Conservation (phyloP, 2,888 invertebrate genomes). For the Drosophila imparisetae region DNA sequence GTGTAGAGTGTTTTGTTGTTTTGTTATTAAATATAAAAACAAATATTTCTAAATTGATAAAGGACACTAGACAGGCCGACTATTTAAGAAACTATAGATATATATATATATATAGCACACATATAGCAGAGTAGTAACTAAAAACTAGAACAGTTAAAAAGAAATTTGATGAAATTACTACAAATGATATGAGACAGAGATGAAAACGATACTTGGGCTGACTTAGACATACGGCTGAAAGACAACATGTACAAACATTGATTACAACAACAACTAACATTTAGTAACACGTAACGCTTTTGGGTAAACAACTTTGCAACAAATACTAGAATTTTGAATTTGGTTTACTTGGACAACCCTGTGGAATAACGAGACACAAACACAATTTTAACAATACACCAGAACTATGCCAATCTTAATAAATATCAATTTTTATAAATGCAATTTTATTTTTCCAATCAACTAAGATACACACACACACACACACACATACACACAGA, state of each 20-base stretch:
- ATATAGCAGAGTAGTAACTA: conserved; percentile 21
- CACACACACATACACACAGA: conserved; percentile 35
- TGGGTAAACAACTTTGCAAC: conserved; percentile 59
- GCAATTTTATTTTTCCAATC: conserved; percentile 24
- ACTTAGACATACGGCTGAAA: conserved; percentile 57
- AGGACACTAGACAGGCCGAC: conserved; percentile 23
- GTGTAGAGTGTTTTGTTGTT: conserved; percentile 22
- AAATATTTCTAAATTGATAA: conserved; percentile 6
- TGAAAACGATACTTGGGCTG: conserved; percentile 42
- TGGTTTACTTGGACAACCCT: conserved; percentile 43
- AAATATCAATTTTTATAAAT: conserved; percentile 22
- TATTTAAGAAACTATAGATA: conserved; percentile 25
- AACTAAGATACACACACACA: conserved; percentile 34
- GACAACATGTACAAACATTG: conserved; percentile 74
- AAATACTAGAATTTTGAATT: conserved; percentile 43
- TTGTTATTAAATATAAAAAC: neutral
- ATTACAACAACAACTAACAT: conserved; percentile 80
- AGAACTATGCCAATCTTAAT: conserved; percentile 43
- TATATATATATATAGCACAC: neutral
- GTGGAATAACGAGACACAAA: conserved; percentile 66
- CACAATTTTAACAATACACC: conserved; percentile 13
- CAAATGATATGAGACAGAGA: conserved; percentile 62
- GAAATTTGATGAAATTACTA: conserved; percentile 39
- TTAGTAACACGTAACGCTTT: conserved; percentile 56
- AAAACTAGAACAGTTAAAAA: conserved; percentile 24